Conservation (phyloP, 2,113 vertebrate species). For the Trichomycterus rosablanca region DNA sequence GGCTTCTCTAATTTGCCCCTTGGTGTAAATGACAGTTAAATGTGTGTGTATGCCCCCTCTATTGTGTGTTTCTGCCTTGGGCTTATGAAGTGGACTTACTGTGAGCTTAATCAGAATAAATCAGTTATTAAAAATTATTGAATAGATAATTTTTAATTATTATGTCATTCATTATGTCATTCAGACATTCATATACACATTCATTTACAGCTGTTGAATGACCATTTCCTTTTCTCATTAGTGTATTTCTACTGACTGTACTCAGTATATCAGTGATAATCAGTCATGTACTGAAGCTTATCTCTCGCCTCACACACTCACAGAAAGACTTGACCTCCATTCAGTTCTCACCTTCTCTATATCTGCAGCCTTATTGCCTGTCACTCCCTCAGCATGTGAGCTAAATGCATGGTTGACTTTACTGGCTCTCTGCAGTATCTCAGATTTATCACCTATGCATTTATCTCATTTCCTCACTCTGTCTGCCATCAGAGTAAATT, state of each 20-base stretch:
- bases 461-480: slow-evolving; percentile 15
- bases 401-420: slow-evolving; percentile 4
- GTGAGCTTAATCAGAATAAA: background rate
- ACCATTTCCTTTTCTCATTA: too few species aligned
- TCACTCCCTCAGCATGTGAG: slow-evolving; percentile 9
- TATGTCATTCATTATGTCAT: too few species aligned
- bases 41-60: too few species aligned
- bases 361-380: background rate
- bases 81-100: too few species aligned
- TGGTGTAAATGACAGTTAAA: too few species aligned
- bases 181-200: too few species aligned
- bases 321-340: background rate
- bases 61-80: too few species aligned
- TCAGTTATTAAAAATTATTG: background rate
- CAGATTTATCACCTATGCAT: slow-evolving; percentile 26
- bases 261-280: slow-evolving; percentile 1
- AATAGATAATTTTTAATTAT: too few species aligned
- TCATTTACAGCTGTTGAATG: too few species aligned
- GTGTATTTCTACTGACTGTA: too few species aligned
- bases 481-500: background rate
- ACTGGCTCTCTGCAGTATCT: background rate
- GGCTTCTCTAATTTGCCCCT: too few species aligned
- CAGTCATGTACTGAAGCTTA: slow-evolving; percentile 16
- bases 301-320: slow-evolving; percentile 3
- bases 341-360: slow-evolving; percentile 10